phyloP scores from a whole-genome alignment of 2,113 vertebrate genomes.

The Apistogramma diplotaenia region DNA sequence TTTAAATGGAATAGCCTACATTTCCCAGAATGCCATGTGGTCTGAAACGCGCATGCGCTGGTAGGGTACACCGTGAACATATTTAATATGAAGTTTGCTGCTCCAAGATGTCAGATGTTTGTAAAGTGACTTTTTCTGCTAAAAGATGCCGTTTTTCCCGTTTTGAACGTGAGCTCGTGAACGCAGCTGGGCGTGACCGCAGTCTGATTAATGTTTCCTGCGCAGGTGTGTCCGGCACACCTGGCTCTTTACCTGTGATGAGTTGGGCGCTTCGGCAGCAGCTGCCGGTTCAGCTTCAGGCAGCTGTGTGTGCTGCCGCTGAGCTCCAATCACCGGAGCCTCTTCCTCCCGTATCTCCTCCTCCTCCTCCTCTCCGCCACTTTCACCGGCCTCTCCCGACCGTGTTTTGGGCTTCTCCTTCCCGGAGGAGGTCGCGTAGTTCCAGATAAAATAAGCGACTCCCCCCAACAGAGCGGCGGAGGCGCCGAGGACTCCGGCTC shows the following conservation, averaged over 20 bases:
- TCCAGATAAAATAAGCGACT: conserved; percentile 72
- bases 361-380: neutral
- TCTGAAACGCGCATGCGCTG: neutral
- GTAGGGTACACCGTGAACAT: too few relatives aligned
- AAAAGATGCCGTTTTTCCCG: neutral
- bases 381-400: neutral
- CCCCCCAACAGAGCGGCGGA: conserved; percentile 69
- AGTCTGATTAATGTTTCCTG: neutral
- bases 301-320: neutral
- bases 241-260: conserved; percentile 12
- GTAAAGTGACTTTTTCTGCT: neutral
- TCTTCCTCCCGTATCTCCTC: neutral
- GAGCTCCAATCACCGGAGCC: neutral
- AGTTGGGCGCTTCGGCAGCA: neutral
- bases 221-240: neutral
- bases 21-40: conserved; percentile 2
- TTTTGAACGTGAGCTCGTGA: neutral
- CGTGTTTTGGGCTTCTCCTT: neutral
- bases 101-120: neutral
- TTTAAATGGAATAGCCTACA: neutral
- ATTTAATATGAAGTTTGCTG: neutral
- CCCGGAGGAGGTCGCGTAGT: conserved; percentile 16
- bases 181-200: neutral
- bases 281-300: neutral
- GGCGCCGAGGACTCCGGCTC: conserved; percentile 58